Evolutionary conservation across 1,140 invertebrate genomes (phyloP).

Genomic region (Sitophilus oryzae): DNA sequence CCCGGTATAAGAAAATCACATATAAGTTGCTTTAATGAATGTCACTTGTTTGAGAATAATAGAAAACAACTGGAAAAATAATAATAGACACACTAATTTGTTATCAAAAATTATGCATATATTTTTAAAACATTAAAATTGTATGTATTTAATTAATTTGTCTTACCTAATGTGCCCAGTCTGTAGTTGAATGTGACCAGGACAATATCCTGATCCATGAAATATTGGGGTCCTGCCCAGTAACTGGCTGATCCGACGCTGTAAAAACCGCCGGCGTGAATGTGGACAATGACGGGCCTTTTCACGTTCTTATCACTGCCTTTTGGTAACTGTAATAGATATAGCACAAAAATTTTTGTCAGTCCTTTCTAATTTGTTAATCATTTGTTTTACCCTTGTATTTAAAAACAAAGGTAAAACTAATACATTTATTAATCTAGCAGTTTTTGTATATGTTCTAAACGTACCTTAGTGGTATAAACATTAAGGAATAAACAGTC

Average conservation of each 20-base stretch:
- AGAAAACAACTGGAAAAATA: no score
- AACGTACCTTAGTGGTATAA: conserved; percentile 49
- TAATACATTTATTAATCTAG: no score
- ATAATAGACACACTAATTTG: no score
- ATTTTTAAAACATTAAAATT: not conserved
- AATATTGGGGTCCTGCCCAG: conserved; percentile 45
- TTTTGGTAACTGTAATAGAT: conserved; percentile 37
- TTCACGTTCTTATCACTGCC: conserved; percentile 31
- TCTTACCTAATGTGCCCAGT: conserved; percentile 48
- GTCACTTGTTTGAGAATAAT: no score
- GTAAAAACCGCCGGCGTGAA: conserved; percentile 48
- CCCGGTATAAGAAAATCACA: no score
- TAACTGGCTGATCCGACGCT: conserved; percentile 36
- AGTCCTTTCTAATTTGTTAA: no score
- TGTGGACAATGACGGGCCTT: conserved; percentile 48
- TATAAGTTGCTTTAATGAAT: no score
- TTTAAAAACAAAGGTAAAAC: no score
- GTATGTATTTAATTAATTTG: not conserved
- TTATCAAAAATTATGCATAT: not conserved
- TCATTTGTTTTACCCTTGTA: no score
- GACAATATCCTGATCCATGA: conserved; percentile 50
- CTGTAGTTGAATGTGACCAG: conserved; percentile 57
- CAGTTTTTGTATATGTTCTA: not conserved
- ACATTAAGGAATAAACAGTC: conserved; percentile 66
- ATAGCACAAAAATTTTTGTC: not conserved